Percentiles rank a stretch among this genome's conserved stretches.
Conservation (phyloP, 2,888 invertebrate genomes). For the Coelinius sp. region DNA sequence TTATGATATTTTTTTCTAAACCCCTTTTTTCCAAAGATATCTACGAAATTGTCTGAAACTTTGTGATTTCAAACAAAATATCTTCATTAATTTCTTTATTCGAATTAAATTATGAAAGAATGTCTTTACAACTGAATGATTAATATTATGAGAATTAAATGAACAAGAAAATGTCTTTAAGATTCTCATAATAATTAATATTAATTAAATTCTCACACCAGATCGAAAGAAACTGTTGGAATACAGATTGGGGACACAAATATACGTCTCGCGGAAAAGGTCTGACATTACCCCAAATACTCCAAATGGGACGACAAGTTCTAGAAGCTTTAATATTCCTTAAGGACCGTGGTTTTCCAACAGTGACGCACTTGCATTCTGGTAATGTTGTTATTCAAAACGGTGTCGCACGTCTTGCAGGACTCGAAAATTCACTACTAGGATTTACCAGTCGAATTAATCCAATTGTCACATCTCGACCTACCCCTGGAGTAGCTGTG, state of each 20-base stretch:
- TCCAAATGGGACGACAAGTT: constrained; percentile 89
- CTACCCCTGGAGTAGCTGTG: constrained; percentile 72
- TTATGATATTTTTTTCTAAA: too few species aligned
- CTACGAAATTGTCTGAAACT: too few species aligned
- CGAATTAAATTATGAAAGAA: too few species aligned
- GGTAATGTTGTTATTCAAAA: constrained; percentile 94
- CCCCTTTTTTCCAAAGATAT: too few species aligned
- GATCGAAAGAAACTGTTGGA: constrained; percentile 78
- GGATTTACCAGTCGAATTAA: constrained; percentile 79
- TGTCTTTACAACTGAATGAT: too few species aligned
- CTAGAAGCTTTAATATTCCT: constrained; percentile 89
- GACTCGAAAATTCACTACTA: constrained; percentile 87
- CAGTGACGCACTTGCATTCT: constrained; percentile 88
- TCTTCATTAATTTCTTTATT: too few species aligned
- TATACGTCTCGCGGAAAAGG: constrained; percentile 80
- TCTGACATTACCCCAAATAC: constrained; percentile 84
- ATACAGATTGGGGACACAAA: constrained; percentile 84
- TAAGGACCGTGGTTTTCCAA: constrained; percentile 89
- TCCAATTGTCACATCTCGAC: constrained; percentile 73
- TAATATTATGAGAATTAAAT: too few species aligned
- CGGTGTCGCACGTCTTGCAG: constrained; percentile 90
- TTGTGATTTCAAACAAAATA: too few species aligned
- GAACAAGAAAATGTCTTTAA: too few species aligned
- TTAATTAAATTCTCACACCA: constrained; percentile 44
- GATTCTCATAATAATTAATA: too few species aligned